Percentiles rank a stretch among this genome's conserved stretches.
These are phyloP conservation scores for Felis catus DNA, from an alignment of 2,113 vertebrate species.

Conservation along the genomic window F.catus_Fca126_mat1.0 CM031420.1:76938001-76938500, in stretches of 20 bases:
- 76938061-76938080: background rate
- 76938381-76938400: background rate
- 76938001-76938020: background rate
- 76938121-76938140: background rate
- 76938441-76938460: background rate
- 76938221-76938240: background rate
- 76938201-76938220: background rate
- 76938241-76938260: background rate
- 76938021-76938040: background rate
- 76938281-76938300: background rate
- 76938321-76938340: background rate
- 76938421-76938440: background rate
- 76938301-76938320: background rate
- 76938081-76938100: background rate
- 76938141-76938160: background rate
- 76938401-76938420: background rate
- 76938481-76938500: background rate
- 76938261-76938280: background rate
- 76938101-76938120: background rate
- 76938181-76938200: background rate
- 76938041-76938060: background rate
- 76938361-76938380: background rate
- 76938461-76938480: background rate
- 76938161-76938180: background rate
- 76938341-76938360: background rate